Conservation (phyloP, 1,140 invertebrate species). For the Drosophila parabipectinata region DNA sequence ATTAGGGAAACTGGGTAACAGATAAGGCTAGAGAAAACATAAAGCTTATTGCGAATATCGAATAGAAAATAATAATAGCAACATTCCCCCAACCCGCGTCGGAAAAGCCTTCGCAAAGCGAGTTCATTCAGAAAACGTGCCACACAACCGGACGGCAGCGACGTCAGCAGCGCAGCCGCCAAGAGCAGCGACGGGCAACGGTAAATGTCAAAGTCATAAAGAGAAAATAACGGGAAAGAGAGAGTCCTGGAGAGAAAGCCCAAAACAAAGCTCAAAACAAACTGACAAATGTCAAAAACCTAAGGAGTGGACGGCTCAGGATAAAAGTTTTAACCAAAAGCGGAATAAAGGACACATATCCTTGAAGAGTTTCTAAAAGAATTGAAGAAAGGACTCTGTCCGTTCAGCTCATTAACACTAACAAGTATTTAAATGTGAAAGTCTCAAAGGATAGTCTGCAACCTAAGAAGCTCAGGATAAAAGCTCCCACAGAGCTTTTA, state of each 20-base stretch:
- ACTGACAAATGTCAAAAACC: slow-evolving; percentile 21
- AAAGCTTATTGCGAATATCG: slow-evolving; percentile 67
- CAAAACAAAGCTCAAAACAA: slow-evolving; percentile 8
- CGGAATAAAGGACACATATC: background rate
- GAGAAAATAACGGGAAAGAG: slow-evolving; percentile 19
- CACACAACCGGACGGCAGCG: slow-evolving; percentile 62
- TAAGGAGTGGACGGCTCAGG: slow-evolving; percentile 6
- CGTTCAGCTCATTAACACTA: slow-evolving; percentile 2
- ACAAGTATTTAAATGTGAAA: slow-evolving; percentile 27
- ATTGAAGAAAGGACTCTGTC: background rate
- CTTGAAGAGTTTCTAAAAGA: background rate
- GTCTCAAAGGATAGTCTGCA: slow-evolving; percentile 25
- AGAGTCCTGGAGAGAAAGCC: slow-evolving; percentile 18
- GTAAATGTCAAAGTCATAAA: slow-evolving; percentile 77
- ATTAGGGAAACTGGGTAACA: slow-evolving; percentile 69
- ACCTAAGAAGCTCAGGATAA: slow-evolving; percentile 38
- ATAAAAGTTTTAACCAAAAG: slow-evolving; percentile 1
- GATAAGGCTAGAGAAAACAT: slow-evolving; percentile 54
- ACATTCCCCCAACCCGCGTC: slow-evolving; percentile 27
- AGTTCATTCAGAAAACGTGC: slow-evolving; percentile 80
- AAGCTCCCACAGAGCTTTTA: slow-evolving; percentile 30
- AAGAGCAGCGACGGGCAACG: slow-evolving; percentile 20
- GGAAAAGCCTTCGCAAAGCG: slow-evolving; percentile 49
- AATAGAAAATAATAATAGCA: slow-evolving; percentile 66
- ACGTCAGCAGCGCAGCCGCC: slow-evolving; percentile 15